phyloP scores from a whole-genome alignment of 2,888 invertebrate species.

The Ptilodon capucinus region DNA sequence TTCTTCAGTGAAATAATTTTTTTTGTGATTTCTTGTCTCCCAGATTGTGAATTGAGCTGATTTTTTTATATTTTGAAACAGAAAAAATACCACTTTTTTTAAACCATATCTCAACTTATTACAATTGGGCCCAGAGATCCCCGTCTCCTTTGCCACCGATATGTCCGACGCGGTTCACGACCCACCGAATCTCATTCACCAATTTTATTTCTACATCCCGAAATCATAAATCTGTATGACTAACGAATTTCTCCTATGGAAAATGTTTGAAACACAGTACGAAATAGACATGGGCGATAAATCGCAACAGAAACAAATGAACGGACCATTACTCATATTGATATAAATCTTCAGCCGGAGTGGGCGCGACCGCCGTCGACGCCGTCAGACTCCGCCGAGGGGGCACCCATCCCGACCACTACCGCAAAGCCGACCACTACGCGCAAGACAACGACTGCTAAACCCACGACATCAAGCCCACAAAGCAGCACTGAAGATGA shows the following conservation, averaged over 20 bases:
- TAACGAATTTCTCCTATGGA: constrained; percentile 32
- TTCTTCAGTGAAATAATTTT: too few relatives aligned
- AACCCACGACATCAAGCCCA: constrained; percentile 29
- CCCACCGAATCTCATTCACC: neutral
- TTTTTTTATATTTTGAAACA: too few relatives aligned
- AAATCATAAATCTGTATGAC: constrained; percentile 30
- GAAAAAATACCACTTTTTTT: too few relatives aligned
- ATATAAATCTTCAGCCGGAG: constrained; percentile 84
- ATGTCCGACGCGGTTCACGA: neutral
- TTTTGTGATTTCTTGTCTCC: too few relatives aligned
- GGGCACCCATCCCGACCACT: constrained; percentile 55
- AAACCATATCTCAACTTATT: too few relatives aligned
- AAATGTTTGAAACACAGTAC: constrained; percentile 15
- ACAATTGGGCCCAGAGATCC: too few relatives aligned
- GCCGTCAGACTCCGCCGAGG: constrained; percentile 78
- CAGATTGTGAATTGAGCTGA: too few relatives aligned
- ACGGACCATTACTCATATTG: constrained; percentile 45
- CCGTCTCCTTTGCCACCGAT: neutral
- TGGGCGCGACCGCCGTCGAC: constrained; percentile 92
- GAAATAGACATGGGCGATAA: constrained; percentile 41
- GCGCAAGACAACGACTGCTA: constrained; percentile 28
- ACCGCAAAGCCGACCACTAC: constrained; percentile 44
- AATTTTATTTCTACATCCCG: constrained; percentile 4
- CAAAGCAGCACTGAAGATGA: constrained; percentile 23
- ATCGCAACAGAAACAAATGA: constrained; percentile 43